phyloP scores from a whole-genome alignment of 1,140 invertebrate species.

The Aphaenogaster floridana region DNA sequence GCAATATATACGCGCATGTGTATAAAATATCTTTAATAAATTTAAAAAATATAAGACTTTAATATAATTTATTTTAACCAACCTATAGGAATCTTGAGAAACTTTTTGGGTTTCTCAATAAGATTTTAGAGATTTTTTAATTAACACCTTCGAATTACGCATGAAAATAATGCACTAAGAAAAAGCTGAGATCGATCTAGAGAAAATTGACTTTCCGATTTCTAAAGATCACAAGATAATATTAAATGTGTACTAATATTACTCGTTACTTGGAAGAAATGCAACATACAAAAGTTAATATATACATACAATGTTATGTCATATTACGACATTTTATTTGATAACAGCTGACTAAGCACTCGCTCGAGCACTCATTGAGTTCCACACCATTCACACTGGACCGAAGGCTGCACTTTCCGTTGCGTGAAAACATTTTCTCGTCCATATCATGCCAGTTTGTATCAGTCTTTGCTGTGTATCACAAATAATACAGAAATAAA shows the following conservation, averaged over 20 bases:
- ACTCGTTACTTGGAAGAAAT: neutral
- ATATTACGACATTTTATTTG: neutral
- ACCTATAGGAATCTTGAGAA: neutral
- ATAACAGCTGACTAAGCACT: neutral
- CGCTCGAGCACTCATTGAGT: neutral
- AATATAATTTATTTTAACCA: neutral
- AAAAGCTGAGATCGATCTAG: neutral
- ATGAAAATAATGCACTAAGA: neutral
- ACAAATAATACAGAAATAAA: neutral
- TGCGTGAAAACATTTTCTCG: constrained; percentile 26
- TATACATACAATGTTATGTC: neutral
- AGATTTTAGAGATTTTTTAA: no score
- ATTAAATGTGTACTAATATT: neutral
- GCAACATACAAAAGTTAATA: neutral
- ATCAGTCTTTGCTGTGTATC: neutral
- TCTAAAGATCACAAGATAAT: neutral
- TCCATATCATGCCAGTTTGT: neutral
- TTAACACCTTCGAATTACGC: neutral
- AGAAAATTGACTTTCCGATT: neutral
- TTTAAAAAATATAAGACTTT: neutral
- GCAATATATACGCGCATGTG: neutral
- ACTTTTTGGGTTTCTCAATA: neutral
- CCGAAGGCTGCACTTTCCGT: neutral
- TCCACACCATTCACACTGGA: neutral
- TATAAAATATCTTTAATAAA: neutral